Conservation (phyloP, 2,797 vertebrate genomes). For the Acanthopagrus latus region DNA sequence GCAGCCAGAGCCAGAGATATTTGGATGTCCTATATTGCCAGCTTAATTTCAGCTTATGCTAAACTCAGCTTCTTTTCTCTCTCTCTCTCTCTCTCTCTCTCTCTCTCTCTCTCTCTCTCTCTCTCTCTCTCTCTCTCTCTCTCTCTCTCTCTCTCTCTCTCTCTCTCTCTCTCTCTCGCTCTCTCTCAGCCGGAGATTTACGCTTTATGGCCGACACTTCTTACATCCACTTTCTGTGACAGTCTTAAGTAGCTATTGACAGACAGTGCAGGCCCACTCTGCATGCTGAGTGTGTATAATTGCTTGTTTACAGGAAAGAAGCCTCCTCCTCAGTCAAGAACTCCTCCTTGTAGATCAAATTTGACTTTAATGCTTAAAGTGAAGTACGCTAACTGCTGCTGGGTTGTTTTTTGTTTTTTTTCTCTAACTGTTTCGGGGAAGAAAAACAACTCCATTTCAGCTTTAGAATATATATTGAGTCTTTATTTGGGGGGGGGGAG, state of each 20-base stretch:
- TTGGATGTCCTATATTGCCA: conserved; percentile 80
- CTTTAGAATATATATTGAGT: conserved; percentile 14
- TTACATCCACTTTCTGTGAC: conserved; percentile 78
- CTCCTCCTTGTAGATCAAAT: conserved; percentile 66
- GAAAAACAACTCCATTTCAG: conserved; percentile 24
- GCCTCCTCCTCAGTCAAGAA: conserved; percentile 61
- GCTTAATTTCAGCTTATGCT: conserved; percentile 85
- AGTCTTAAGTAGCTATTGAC: conserved; percentile 81
- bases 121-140: background rate
- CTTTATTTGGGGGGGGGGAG: background rate
- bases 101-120: background rate
- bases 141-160: background rate
- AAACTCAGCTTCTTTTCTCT: conserved; percentile 67
- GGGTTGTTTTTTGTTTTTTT: conserved; percentile 7
- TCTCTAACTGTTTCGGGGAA: conserved; percentile 15
- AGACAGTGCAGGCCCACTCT: conserved; percentile 73
- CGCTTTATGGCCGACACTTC: conserved; percentile 70
- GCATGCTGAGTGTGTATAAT: conserved; percentile 79
- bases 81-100: too few relatives aligned
- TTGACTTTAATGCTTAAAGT: conserved; percentile 66
- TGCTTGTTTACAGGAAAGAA: conserved; percentile 80
- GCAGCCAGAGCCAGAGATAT: conserved; percentile 70
- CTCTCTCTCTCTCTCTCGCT: too few relatives aligned
- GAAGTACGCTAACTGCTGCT: conserved; percentile 31
- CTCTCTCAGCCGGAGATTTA: conserved; percentile 70